Percentiles rank a stretch among this genome's conserved stretches.
Evolutionary conservation across 2,888 invertebrate species (phyloP).

Genomic region (Callimorpha dominula): DNA sequence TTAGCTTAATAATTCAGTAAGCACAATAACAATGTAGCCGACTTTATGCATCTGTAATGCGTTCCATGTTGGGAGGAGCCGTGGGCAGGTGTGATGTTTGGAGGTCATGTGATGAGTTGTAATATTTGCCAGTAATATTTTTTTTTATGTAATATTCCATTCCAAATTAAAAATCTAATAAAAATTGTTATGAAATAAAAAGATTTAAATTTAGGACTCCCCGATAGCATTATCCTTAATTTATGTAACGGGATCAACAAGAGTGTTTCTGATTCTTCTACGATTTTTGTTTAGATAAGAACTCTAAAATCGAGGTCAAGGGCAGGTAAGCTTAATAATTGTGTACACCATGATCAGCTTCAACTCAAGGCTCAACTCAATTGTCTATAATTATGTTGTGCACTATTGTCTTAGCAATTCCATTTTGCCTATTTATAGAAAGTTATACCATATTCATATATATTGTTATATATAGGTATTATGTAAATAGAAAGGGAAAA

Average conservation of each 20-base stretch:
- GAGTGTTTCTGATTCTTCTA: neutral
- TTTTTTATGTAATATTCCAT: no score
- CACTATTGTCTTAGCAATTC: no score
- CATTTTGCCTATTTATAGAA: no score
- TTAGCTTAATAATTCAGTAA: constrained; percentile 22
- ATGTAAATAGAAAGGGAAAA: no score
- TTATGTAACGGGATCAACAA: neutral
- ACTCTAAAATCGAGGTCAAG: neutral
- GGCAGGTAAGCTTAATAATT: neutral
- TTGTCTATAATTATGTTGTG: no score
- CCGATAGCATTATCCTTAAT: neutral
- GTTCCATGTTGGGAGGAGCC: constrained; percentile 27
- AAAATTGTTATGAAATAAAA: no score
- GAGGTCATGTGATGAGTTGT: no score
- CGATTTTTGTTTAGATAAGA: neutral
- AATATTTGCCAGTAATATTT: no score
- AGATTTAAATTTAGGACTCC: neutral
- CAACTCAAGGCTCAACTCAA: neutral
- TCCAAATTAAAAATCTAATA: no score
- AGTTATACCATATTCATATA: no score
- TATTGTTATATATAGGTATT: no score
- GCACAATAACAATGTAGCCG: constrained; percentile 37
- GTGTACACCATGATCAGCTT: neutral
- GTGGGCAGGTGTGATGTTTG: constrained; percentile 43
- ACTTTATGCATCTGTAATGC: constrained; percentile 34